Percentiles rank a stretch among this genome's conserved stretches.
Evolutionary conservation across 1,140 invertebrate genomes (phyloP).

Genomic region (Cyclina sinensis): DNA sequence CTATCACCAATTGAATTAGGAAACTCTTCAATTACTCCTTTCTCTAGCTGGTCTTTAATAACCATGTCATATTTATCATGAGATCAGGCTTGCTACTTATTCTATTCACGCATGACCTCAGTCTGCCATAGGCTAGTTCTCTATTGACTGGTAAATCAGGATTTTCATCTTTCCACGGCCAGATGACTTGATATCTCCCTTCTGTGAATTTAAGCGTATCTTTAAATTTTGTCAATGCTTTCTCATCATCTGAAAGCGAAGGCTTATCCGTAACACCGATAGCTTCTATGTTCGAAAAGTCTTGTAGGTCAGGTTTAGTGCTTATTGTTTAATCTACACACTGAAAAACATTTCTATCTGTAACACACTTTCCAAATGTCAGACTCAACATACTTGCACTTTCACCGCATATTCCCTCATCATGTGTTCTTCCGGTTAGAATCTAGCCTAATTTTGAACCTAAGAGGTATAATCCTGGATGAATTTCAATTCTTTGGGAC

Average conservation of each 20-base stretch:
- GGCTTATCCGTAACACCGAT: background rate
- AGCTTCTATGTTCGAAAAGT: slow-evolving; percentile 30
- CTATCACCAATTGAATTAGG: too few species aligned
- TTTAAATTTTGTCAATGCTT: background rate
- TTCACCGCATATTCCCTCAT: background rate
- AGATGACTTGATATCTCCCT: background rate
- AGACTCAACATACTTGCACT: slow-evolving; percentile 7
- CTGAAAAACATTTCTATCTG: background rate
- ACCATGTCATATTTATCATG: slow-evolving; percentile 38
- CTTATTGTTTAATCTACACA: background rate
- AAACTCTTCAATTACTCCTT: too few species aligned
- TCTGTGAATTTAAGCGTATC: background rate
- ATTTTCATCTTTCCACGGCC: slow-evolving; percentile 27
- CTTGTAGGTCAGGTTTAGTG: background rate
- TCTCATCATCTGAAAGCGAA: background rate
- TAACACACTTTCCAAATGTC: background rate
- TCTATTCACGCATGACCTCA: background rate
- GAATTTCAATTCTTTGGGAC: slow-evolving; percentile 18
- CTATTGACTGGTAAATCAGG: slow-evolving; percentile 15
- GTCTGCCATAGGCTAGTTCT: background rate
- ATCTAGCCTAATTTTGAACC: slow-evolving; percentile 23
- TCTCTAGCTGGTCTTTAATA: slow-evolving; percentile 38
- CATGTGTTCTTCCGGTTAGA: slow-evolving; percentile 5
- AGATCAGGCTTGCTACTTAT: background rate
- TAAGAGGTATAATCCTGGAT: slow-evolving; percentile 22